These are phyloP conservation scores for Synanceia verrucosa DNA, from an alignment of 2,797 vertebrate species.

Conservation along the genomic window DNA sequence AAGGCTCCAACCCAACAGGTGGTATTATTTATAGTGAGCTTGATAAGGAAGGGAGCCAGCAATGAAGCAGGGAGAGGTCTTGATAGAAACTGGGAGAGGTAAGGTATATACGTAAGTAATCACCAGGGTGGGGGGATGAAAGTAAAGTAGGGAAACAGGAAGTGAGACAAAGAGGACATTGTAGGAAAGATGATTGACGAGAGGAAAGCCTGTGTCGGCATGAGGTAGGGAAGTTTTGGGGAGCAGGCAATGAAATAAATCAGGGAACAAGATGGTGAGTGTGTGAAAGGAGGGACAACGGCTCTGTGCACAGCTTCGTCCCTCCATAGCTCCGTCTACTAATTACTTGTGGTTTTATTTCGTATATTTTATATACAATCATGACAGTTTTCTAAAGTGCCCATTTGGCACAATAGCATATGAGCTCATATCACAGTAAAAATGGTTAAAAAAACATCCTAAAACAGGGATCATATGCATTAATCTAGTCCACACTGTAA, in stretches of 20 bases:
- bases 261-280: neutral
- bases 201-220: conserved; percentile 6
- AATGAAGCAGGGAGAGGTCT: conserved; percentile 24
- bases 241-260: conserved; percentile 1
- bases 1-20: conserved; percentile 78
- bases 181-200: conserved; percentile 9
- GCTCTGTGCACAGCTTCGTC: neutral
- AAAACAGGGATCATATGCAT: conserved; percentile 45
- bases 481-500: conserved; percentile 57
- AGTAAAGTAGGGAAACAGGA: neutral
- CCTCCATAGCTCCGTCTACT: neutral
- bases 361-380: conserved; percentile 1
- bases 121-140: neutral
- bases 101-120: conserved; percentile 7
- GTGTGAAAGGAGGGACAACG: neutral
- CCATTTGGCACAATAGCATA: conserved; percentile 13
- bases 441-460: conserved; percentile 8
- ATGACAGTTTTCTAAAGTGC: neutral
- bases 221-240: conserved; percentile 3
- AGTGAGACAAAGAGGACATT: neutral
- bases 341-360: conserved; percentile 20
- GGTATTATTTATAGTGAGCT: conserved; percentile 78
- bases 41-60: conserved; percentile 7
- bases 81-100: conserved; percentile 6
- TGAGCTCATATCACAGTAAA: conserved; percentile 1